Conservation (phyloP, 2,797 vertebrate species). For the Apodemus agrarius region DNA sequence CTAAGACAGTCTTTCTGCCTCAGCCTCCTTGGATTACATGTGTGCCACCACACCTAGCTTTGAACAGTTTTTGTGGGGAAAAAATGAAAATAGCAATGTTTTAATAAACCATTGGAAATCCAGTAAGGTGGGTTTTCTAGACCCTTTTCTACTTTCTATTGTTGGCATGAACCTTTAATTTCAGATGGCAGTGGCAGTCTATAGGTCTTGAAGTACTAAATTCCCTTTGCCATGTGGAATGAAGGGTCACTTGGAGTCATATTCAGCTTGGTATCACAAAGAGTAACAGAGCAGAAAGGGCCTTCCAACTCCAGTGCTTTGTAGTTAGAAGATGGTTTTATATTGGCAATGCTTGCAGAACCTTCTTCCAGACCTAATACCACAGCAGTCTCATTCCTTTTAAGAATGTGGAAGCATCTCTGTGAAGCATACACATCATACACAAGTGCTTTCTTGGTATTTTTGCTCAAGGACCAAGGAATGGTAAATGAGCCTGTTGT, state of each 20-base stretch:
- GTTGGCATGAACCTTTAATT: conserved; percentile 17
- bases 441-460: background rate
- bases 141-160: conserved; percentile 9
- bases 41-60: background rate
- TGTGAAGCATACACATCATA: background rate
- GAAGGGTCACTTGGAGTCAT: background rate
- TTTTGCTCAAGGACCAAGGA: background rate
- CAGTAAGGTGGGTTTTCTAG: conserved; percentile 11
- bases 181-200: background rate
- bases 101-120: background rate
- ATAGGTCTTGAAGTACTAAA: background rate
- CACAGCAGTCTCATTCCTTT: background rate
- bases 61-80: background rate
- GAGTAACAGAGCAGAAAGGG: background rate
- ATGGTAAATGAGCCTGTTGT: background rate
- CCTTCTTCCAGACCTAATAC: background rate
- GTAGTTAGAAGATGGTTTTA: conserved; percentile 2
- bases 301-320: background rate
- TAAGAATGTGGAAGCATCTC: conserved; percentile 21
- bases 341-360: background rate
- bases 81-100: background rate
- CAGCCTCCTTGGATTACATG: background rate
- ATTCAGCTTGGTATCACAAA: conserved; percentile 38
- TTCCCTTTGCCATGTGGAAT: background rate
- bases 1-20: background rate